Evolutionary conservation across 2,113 vertebrate species (phyloP), one percentile per base, ranked within the genome.

Genomic region (Phalacrocorax pelagicus): DNA sequence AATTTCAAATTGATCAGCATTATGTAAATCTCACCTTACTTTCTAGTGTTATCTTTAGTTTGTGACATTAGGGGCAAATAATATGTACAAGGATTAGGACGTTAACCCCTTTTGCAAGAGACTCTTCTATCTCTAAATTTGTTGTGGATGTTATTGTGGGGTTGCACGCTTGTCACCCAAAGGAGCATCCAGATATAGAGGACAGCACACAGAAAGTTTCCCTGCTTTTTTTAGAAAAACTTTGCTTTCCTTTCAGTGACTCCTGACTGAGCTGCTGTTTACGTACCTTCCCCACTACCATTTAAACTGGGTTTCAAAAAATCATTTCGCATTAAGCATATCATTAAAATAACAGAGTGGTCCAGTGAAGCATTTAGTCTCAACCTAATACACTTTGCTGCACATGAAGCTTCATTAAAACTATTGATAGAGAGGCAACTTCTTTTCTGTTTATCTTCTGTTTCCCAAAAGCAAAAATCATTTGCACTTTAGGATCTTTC

Each of bases 1-100:
- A 24, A 10, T 30, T 90, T 46, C 86, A n/a, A 63, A 61, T 24
- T 59, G 67, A 94, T 92, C 85, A 71, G 82, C 74, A 14, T 77
- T 89, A 88, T 88, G 86, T 67, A 96, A 93, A 82, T 93, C 87
- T 59, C 83, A 84, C 58, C 90, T 71, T 42, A 19, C 77, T 86
- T 20, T 6, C 82, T 42, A 40, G 52, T 34, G 11, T 57, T 58
- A 34, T 5, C 70, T 72, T 59, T 40, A 14, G 14, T 51, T 36
- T 26, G 46, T 36, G 57, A 63, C 81, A 9, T 67, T 69, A 57
- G 52, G 61, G 65, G n/a, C 54, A 34, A 81, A 65, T 55, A 32
- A 54, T 17, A 3, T 1, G 12, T 2, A 13, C 34, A 27, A 61
- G 61, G 63, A 42, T 32, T 22, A 30, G 92, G 70, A 32, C 18